Conservation (phyloP, 2,888 invertebrate species). For the Alloplasta piceator region DNA sequence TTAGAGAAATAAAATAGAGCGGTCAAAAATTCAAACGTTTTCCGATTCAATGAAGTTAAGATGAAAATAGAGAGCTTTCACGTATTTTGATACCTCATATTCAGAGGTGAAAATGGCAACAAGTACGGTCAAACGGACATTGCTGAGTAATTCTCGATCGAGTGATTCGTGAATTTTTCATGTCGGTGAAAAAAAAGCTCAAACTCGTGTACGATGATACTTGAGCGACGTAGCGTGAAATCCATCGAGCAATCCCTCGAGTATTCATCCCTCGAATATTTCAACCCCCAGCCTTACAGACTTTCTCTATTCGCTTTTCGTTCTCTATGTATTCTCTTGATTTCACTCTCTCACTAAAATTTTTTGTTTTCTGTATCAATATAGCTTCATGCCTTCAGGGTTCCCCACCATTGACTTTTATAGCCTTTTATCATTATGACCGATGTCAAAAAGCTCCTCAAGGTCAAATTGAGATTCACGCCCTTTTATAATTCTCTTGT, state of each 20-base stretch:
- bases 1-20: background rate
- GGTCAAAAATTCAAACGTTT: background rate
- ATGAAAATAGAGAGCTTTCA: background rate
- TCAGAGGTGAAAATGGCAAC: too few relatives aligned
- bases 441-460: too few relatives aligned
- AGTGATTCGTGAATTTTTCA: conserved; percentile 29
- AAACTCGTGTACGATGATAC: conserved; percentile 9
- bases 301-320: conserved; percentile 42
- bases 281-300: conserved; percentile 27
- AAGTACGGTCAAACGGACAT: background rate
- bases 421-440: too few relatives aligned
- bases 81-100: background rate
- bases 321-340: conserved; percentile 22
- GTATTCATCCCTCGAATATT: conserved; percentile 42
- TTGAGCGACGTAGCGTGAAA: conserved; percentile 14
- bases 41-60: background rate
- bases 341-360: background rate
- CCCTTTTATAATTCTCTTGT: too few relatives aligned
- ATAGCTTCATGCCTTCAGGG: too few relatives aligned
- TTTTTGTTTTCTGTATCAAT: background rate
- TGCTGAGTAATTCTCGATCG: conserved; percentile 20
- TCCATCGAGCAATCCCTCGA: background rate
- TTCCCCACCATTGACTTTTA: too few relatives aligned
- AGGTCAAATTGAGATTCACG: too few relatives aligned
- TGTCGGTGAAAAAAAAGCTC: background rate